phyloP scores from a whole-genome alignment of 2,113 vertebrate genomes.

The Tachysurus vachellii region DNA sequence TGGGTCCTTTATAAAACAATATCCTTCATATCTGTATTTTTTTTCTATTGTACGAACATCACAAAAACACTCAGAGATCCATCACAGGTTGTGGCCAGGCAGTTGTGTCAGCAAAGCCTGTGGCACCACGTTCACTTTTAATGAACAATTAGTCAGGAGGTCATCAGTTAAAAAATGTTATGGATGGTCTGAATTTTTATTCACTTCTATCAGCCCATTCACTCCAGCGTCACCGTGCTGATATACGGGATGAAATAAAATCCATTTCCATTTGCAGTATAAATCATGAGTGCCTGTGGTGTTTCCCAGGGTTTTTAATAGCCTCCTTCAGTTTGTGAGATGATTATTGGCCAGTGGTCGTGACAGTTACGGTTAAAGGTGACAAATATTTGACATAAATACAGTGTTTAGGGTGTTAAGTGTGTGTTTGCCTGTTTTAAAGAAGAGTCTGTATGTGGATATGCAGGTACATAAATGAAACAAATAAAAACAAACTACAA shows the following conservation, averaged over 20 bases:
- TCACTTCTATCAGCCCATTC: constrained; percentile 68
- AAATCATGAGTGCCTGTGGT: neutral
- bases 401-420: neutral
- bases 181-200: constrained; percentile 65
- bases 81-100: constrained; percentile 49
- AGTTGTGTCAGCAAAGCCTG: constrained; percentile 55
- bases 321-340: neutral
- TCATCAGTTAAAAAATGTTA: constrained; percentile 46
- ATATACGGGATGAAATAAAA: constrained; percentile 56
- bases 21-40: neutral
- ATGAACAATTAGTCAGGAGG: constrained; percentile 68
- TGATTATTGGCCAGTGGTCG: neutral
- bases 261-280: constrained; percentile 21
- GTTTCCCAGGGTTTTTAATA: neutral
- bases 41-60: neutral
- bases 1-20: neutral
- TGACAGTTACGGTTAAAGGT: too few species aligned
- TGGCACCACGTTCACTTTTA: constrained; percentile 60
- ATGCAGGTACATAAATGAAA: neutral
- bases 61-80: neutral
- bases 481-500: too few species aligned
- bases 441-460: too few species aligned
- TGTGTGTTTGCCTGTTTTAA: neutral
- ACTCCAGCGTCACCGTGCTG: constrained; percentile 63
- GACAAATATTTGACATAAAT: neutral